A percentile compares a stretch with the other conserved stretches of the same genome.
Conservation (phyloP, 2,113 vertebrate species). For the Ibidorhyncha struthersii region DNA sequence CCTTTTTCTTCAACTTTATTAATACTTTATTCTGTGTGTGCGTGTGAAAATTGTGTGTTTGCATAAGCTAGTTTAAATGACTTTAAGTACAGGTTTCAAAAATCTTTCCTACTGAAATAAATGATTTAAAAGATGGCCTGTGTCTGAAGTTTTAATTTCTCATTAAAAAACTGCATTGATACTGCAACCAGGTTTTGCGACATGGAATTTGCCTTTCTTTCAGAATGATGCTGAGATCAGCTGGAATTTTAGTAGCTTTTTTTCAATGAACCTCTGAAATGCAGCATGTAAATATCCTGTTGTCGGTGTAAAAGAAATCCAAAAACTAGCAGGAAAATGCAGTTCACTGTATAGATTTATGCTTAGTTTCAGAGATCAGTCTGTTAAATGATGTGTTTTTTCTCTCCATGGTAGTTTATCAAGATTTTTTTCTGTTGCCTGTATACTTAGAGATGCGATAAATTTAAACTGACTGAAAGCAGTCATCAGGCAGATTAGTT, state of each 20-base stretch:
- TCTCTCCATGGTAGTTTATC: background rate
- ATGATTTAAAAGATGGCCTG: constrained; percentile 73
- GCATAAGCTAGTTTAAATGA: constrained; percentile 74
- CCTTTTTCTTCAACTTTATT: constrained; percentile 68
- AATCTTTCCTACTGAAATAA: constrained; percentile 84
- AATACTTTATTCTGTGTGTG: constrained; percentile 59
- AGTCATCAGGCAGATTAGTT: background rate
- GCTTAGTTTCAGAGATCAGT: background rate
- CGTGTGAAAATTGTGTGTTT: constrained; percentile 76
- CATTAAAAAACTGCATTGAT: background rate
- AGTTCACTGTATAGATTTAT: background rate
- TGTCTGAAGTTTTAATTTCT: constrained; percentile 56
- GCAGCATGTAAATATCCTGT: background rate
- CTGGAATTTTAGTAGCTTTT: background rate
- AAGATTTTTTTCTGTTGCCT: background rate
- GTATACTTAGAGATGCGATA: background rate
- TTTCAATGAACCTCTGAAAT: background rate
- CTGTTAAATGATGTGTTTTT: background rate
- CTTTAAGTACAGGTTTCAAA: constrained; percentile 78
- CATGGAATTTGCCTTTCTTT: background rate
- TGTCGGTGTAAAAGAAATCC: background rate
- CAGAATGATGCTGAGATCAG: background rate
- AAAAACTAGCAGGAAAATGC: background rate
- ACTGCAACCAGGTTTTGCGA: background rate
- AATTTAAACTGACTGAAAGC: background rate